These are phyloP conservation scores for Tychaedon coryphoeus DNA, from an alignment of 2,113 vertebrate species.

Conservation along the genomic window DNA sequence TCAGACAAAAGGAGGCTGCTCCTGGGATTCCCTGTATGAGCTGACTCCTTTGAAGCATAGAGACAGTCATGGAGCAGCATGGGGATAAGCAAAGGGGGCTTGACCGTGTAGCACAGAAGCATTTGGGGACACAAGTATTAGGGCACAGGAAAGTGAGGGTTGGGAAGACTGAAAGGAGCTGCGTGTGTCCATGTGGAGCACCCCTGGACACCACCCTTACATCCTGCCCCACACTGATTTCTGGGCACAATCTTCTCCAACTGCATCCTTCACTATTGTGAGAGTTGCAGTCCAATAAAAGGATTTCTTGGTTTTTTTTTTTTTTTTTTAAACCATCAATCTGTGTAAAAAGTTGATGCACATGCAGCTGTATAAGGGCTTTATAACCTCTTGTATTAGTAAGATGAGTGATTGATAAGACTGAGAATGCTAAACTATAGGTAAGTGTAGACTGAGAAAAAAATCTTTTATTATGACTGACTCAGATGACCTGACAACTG, in stretches of 20 bases:
- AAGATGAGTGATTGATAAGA: not conserved
- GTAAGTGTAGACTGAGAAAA: not conserved
- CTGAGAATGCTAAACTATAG: not conserved
- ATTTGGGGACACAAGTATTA: not conserved
- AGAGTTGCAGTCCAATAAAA: not conserved
- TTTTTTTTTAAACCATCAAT: not conserved
- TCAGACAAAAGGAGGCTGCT: not conserved
- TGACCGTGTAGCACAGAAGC: not conserved
- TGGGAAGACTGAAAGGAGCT: not conserved
- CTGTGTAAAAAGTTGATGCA: not conserved
- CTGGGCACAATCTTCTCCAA: not conserved
- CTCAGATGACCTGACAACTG: rapidly evolving
- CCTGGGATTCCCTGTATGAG: not conserved
- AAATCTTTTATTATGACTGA: not conserved
- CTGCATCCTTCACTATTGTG: not conserved
- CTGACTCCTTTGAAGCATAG: not conserved
- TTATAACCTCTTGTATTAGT: not conserved
- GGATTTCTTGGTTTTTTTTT: not conserved
- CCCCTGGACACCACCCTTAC: not conserved
- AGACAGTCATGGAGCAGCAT: not conserved
- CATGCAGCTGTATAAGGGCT: not conserved
- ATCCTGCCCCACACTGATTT: not conserved
- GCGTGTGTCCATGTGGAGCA: rapidly evolving
- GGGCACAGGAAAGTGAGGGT: not conserved
- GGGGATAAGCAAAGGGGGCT: not conserved